Conservation (phyloP, 1,140 invertebrate genomes). For the Hyles euphorbiae region DNA sequence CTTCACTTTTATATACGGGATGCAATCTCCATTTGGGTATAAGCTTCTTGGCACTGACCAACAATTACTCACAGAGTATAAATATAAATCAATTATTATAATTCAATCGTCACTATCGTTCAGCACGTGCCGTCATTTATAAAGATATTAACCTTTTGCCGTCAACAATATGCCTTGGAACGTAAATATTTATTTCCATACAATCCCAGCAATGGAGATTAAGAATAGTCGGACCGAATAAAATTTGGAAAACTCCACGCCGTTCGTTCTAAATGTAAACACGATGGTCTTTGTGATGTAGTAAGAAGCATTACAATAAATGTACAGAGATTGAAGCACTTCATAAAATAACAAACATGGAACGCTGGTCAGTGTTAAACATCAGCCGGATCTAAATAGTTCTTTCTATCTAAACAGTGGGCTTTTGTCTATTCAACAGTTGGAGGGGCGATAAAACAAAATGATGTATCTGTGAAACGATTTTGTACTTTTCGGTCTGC, state of each 20-base stretch:
- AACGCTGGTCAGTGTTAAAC: slow-evolving; percentile 54
- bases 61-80: slow-evolving; percentile 1
- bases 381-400: slow-evolving; percentile 55
- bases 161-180: slow-evolving; percentile 56
- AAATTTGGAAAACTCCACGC: slow-evolving; percentile 33
- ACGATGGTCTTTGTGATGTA: slow-evolving; percentile 54
- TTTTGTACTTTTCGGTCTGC: slow-evolving; percentile 17
- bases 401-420: slow-evolving; percentile 49
- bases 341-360: slow-evolving; percentile 67
- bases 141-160: slow-evolving; percentile 52
- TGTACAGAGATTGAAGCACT: slow-evolving; percentile 56
- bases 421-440: slow-evolving; percentile 62
- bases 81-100: slow-evolving; percentile 20
- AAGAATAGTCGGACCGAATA: slow-evolving; percentile 39
- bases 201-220: slow-evolving; percentile 42
- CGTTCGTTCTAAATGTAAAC: slow-evolving; percentile 51
- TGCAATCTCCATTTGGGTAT: too few relatives aligned
- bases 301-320: slow-evolving; percentile 63
- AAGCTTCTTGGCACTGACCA: neutral
- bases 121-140: slow-evolving; percentile 36
- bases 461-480: slow-evolving; percentile 31
- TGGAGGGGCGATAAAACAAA: slow-evolving; percentile 31
- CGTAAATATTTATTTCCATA: slow-evolving; percentile 59
- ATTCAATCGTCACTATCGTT: slow-evolving; percentile 30
- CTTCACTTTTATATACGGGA: too few relatives aligned